Conservation (phyloP, 2,113 vertebrate species). For the Pongo abelii region DNA sequence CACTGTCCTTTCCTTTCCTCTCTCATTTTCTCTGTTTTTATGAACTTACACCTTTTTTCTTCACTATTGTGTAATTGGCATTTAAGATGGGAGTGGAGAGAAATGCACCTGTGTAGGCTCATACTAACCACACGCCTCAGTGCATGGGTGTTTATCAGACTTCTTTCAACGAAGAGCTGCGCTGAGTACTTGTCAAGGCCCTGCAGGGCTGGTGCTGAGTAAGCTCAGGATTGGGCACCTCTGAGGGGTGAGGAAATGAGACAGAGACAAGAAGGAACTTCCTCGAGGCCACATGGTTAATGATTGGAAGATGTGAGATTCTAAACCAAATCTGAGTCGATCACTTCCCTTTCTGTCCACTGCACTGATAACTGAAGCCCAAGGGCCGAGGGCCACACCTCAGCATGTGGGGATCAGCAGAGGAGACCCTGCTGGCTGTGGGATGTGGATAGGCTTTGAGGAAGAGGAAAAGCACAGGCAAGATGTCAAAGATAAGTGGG, state of each 20-base stretch:
- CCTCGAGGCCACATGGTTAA: not conserved
- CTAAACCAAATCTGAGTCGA: not conserved
- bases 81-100: not conserved
- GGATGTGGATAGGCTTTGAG: not conserved
- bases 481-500: not conserved
- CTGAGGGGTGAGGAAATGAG: not conserved
- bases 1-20: too few species aligned
- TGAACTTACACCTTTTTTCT: not conserved
- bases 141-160: not conserved
- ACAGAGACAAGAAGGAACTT: not conserved
- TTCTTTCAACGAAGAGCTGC: not conserved
- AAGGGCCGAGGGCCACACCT: not conserved
- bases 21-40: not conserved
- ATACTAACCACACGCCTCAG: not conserved
- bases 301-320: not conserved
- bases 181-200: not conserved
- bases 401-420: rapidly evolving
- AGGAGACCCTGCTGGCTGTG: rapidly evolving
- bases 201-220: not conserved
- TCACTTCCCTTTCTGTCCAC: not conserved
- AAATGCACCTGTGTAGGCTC: not conserved
- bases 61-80: not conserved
- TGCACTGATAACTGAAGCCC: not conserved
- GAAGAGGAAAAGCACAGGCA: not conserved
- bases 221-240: rapidly evolving